These are phyloP conservation scores for Aleiodes testaceus DNA, from an alignment of 2,888 invertebrate genomes.

Conservation along the genomic window DNA sequence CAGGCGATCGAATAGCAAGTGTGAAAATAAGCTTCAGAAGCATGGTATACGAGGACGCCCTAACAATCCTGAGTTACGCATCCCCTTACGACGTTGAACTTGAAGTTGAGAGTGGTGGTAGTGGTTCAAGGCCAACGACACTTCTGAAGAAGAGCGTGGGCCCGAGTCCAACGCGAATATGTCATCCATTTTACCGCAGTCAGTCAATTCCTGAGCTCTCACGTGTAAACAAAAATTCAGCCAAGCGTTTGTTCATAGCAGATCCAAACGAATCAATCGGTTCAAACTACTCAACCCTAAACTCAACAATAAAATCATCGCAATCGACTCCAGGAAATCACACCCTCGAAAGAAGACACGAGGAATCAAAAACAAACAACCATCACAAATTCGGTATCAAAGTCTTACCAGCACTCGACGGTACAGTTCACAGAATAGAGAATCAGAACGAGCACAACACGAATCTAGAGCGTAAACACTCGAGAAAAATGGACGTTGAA, in stretches of 20 bases:
- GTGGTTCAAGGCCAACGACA: slow-evolving; percentile 69
- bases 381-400: slow-evolving; percentile 79
- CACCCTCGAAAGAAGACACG: slow-evolving; percentile 68
- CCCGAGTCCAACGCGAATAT: slow-evolving; percentile 74
- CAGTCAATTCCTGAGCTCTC: slow-evolving; percentile 86
- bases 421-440: slow-evolving; percentile 68
- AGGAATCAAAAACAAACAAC: slow-evolving; percentile 74
- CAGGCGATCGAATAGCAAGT: slow-evolving; percentile 91
- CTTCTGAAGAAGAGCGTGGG: slow-evolving; percentile 70
- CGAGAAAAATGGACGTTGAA: slow-evolving; percentile 61
- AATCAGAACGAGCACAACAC: slow-evolving; percentile 71
- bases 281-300: slow-evolving; percentile 73
- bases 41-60: slow-evolving; percentile 92
- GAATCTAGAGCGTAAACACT: slow-evolving; percentile 69
- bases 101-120: slow-evolving; percentile 79
- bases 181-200: slow-evolving; percentile 85
- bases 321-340: slow-evolving; percentile 64
- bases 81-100: slow-evolving; percentile 92
- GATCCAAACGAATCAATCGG: slow-evolving; percentile 71
- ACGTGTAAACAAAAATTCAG: slow-evolving; percentile 74
- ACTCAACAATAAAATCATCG: slow-evolving; percentile 65
- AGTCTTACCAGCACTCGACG: slow-evolving; percentile 74
- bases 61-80: slow-evolving; percentile 91
- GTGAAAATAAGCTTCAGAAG: slow-evolving; percentile 91
- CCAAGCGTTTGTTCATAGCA: slow-evolving; percentile 70